Conservation (phyloP, 1,140 invertebrate genomes). For the Drosophila albomicans region DNA sequence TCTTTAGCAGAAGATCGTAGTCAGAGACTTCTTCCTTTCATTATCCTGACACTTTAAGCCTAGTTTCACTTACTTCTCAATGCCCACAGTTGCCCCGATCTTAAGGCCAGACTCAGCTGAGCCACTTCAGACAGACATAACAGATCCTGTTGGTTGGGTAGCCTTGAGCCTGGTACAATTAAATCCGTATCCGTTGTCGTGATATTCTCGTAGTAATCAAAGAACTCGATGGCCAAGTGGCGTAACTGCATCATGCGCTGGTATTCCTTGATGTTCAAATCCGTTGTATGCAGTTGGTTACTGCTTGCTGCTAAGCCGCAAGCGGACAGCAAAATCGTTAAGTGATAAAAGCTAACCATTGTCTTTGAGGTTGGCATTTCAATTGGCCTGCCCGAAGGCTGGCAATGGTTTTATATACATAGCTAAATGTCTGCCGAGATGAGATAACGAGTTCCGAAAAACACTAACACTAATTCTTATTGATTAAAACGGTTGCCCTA, state of each 20-base stretch:
- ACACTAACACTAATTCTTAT: not conserved
- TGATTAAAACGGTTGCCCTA: not conserved
- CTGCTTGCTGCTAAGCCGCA: not conserved
- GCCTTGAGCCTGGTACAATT: not conserved
- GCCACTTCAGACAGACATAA: slow-evolving; percentile 48
- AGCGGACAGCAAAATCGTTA: slow-evolving; percentile 10
- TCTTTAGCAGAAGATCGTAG: no score
- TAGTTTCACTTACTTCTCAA: slow-evolving; percentile 48
- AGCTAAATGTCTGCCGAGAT: no score
- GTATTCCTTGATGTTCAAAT: not conserved
- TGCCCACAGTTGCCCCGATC: slow-evolving; percentile 42
- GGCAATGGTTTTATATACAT: slow-evolving; percentile 17
- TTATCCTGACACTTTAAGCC: no score
- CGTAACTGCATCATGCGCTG: slow-evolving; percentile 47
- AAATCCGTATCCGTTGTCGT: slow-evolving; percentile 35
- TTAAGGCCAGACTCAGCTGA: slow-evolving; percentile 25
- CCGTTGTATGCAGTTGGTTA: no score
- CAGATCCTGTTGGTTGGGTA: slow-evolving; percentile 38
- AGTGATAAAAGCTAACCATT: not conserved
- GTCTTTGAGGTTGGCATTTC: not conserved
- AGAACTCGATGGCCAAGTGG: slow-evolving; percentile 46
- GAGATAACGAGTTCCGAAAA: not conserved
- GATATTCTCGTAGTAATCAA: slow-evolving; percentile 35
- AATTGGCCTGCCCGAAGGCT: not conserved
- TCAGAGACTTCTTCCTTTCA: no score